phyloP scores from a whole-genome alignment of 2,888 invertebrate species.

The Andrena bucephala region DNA sequence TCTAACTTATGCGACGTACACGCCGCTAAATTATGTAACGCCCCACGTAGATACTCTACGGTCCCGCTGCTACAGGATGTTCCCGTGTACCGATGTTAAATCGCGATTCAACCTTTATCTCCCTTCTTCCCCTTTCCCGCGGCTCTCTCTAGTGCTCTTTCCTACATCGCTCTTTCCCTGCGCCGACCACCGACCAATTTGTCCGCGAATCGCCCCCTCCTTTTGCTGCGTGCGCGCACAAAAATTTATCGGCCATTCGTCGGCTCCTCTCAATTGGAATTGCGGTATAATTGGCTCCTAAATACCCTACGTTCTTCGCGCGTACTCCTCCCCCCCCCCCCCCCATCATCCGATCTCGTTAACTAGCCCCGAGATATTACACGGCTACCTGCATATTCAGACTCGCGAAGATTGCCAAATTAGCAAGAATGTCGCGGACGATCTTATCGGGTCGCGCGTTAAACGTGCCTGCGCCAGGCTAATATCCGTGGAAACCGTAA shows the following conservation, averaged over 20 bases:
- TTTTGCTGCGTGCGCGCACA: background rate
- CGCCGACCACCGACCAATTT: slow-evolving; percentile 52
- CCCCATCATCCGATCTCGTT: background rate
- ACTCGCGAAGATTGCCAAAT: slow-evolving; percentile 17
- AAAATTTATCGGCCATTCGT: slow-evolving; percentile 1
- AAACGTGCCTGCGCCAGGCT: slow-evolving; percentile 12
- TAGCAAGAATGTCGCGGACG: slow-evolving; percentile 10
- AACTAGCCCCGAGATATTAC: background rate
- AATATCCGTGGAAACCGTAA: slow-evolving; percentile 32
- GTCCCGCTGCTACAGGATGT: slow-evolving; percentile 73
- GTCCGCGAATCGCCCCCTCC: slow-evolving; percentile 22
- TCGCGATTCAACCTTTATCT: slow-evolving; percentile 66
- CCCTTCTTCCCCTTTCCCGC: slow-evolving; percentile 24
- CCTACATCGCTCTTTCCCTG: slow-evolving; percentile 14
- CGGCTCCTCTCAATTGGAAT: background rate
- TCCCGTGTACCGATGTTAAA: slow-evolving; percentile 76
- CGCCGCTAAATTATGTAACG: slow-evolving; percentile 81
- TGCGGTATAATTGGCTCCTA: background rate
- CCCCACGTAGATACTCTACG: slow-evolving; percentile 78
- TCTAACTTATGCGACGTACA: slow-evolving; percentile 79
- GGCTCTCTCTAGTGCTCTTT: slow-evolving; percentile 27
- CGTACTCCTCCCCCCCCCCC: background rate
- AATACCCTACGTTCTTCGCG: background rate
- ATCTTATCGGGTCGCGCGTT: slow-evolving; percentile 24
- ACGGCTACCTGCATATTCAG: background rate